Percentiles rank a stretch among this genome's conserved stretches.
These are phyloP conservation scores for Spodoptera littoralis DNA, from an alignment of 2,888 invertebrate genomes.

Conservation along the genomic window DNA sequence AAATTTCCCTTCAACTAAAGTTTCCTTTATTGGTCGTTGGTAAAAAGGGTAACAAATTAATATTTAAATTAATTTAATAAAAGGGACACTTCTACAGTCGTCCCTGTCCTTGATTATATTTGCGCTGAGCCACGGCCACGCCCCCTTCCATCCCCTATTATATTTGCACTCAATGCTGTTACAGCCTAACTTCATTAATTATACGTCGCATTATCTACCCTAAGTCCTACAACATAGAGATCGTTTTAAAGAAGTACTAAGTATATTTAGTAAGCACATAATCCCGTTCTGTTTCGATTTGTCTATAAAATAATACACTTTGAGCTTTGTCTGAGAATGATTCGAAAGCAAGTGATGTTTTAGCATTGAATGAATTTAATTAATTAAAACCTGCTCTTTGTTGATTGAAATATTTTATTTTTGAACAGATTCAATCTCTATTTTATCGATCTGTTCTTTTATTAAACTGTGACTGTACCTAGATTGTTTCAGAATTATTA, in stretches of 20 bases:
- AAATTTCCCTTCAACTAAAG: too few species aligned
- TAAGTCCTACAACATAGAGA: conserved; percentile 33
- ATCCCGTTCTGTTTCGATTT: conserved; percentile 77
- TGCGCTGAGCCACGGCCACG: conserved; percentile 86
- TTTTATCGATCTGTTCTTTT: conserved; percentile 8
- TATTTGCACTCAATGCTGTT: conserved; percentile 66
- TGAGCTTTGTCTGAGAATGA: conserved; percentile 85
- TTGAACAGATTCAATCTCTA: conserved; percentile 13
- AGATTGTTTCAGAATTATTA: neutral
- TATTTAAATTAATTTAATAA: too few species aligned
- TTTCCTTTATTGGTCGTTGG: too few species aligned
- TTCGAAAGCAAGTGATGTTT: conserved; percentile 86
- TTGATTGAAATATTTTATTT: conserved; percentile 68
- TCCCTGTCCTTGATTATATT: conserved; percentile 85
- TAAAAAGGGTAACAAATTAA: too few species aligned
- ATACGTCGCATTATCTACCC: conserved; percentile 54
- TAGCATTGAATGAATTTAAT: conserved; percentile 84
- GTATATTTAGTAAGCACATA: conserved; percentile 71
- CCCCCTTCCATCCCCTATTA: conserved; percentile 87
- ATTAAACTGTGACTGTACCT: neutral
- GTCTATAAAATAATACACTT: conserved; percentile 88
- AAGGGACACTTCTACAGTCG: conserved; percentile 51
- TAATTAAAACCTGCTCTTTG: conserved; percentile 81
- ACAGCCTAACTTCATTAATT: conserved; percentile 62
- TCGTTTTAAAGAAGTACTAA: conserved; percentile 25